Evolutionary conservation across 2,888 invertebrate genomes (phyloP), one percentile per base, ranked within the genome.

Genomic region (Sceliomorpha sp.): DNA sequence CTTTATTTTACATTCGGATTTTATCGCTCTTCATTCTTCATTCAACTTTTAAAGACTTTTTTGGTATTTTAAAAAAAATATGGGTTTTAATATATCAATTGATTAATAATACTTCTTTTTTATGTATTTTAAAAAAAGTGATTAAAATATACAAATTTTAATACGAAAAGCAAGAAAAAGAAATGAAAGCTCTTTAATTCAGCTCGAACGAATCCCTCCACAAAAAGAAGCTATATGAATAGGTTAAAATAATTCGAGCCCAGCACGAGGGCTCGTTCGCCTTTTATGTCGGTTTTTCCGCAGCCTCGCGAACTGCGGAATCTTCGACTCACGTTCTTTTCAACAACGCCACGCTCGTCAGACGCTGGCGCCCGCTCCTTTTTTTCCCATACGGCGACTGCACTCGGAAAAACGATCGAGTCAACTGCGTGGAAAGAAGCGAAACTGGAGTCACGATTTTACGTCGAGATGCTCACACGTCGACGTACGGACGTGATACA

Each of bases 401-500:
- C 45, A 42, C 17, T 29, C 39, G 34, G 17, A 62, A 50, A 64
- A 64, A 56, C 64, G 56, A 56, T 50, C 44, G 27, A 56, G 56
- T 50, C 42, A 64, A 64, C 64, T 56, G 50, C 37, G 36, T 27
- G 64, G 53, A 62, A 62, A 53, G 53, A 62, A 32, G 40, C 39
- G 47, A 53, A 62, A 62, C 62, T 47, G 53, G 53, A 66, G 58
- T 66, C 66, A 66, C 66, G 66, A 66, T 66, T 66, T 58, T 55
- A 39, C 51, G 51, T 58, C 34, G 64, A 44, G 56, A 56, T 58
- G 48, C 50, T 58, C 50, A 29, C 51, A 44, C 56, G 51, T 56
- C 56, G 45, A 44, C 48, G 39, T 31, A 32, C 32, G 31, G 37
- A 66, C 66, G 66, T 58, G 66, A 66, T 58, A 36, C 45, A 29